These are phyloP conservation scores for Aspidoscelis tigris DNA, from an alignment of 2,113 vertebrate species.

Conservation along the genomic window DNA sequence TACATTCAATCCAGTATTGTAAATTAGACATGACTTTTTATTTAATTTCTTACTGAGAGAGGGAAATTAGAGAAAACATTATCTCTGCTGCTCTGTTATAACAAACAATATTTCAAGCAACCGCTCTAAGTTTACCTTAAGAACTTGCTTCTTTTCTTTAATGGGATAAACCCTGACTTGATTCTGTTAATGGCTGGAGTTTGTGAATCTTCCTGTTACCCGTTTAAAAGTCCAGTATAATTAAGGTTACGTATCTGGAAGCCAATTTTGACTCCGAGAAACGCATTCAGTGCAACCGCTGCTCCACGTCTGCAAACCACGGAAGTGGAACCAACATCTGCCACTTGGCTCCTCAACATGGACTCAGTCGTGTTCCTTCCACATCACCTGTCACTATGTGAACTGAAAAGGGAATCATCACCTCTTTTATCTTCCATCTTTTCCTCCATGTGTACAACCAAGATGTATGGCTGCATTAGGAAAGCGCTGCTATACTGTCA, in stretches of 20 bases:
- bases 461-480: too few relatives aligned
- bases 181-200: constrained; percentile 58
- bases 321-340: background rate
- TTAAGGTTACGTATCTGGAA: background rate
- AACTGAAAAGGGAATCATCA: background rate
- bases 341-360: too few relatives aligned
- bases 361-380: too few relatives aligned
- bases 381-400: background rate
- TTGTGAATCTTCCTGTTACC: constrained; percentile 65
- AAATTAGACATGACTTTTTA: constrained; percentile 88
- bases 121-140: constrained; percentile 81
- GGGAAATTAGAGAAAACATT: constrained; percentile 85
- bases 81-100: constrained; percentile 81
- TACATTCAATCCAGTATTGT: constrained; percentile 83
- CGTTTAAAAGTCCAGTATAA: constrained; percentile 52
- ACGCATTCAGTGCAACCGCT: background rate
- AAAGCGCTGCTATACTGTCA: too few relatives aligned
- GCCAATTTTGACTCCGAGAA: background rate
- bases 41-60: constrained; percentile 88
- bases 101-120: constrained; percentile 84
- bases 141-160: constrained; percentile 67
- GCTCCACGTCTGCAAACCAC: too few relatives aligned
- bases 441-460: too few relatives aligned
- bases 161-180: constrained; percentile 67
- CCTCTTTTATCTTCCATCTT: background rate